A percentile compares a stretch with the other conserved stretches of the same genome.
These are phyloP conservation scores for Drosophila setifemur DNA, from an alignment of 1,140 invertebrate genomes.

Conservation along the genomic window DNA sequence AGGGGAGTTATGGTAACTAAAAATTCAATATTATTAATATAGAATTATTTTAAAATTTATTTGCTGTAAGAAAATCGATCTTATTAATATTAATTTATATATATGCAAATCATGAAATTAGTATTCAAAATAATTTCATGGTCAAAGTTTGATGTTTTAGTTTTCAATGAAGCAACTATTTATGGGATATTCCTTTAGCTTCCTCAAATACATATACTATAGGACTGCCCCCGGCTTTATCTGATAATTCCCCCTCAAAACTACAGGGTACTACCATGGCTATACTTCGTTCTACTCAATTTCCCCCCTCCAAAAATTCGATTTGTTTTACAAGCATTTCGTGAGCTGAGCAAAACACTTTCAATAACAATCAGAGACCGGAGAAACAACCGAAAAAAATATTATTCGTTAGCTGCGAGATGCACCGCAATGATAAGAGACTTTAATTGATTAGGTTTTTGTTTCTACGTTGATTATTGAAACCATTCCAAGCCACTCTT, in stretches of 20 bases:
- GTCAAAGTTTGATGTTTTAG: no score
- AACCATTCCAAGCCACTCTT: constrained; percentile 69
- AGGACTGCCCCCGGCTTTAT: no score
- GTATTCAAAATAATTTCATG: no score
- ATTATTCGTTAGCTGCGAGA: constrained; percentile 54
- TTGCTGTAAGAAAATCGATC: background rate
- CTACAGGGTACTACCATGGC: background rate
- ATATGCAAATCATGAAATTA: no score
- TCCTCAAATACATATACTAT: no score
- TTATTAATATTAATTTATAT: no score
- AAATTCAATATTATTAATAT: background rate
- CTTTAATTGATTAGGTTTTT: constrained; percentile 80
- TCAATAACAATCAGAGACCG: constrained; percentile 51
- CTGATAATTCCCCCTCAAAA: no score
- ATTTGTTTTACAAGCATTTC: constrained; percentile 50
- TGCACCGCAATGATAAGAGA: constrained; percentile 81
- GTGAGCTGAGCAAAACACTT: constrained; percentile 53
- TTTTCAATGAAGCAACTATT: no score
- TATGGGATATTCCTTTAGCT: no score
- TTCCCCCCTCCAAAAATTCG: constrained; percentile 16
- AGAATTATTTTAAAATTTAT: background rate
- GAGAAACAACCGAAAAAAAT: constrained; percentile 32
- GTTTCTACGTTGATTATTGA: constrained; percentile 63
- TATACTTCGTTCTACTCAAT: background rate
- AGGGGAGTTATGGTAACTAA: no score